Evolutionary conservation across 2,888 invertebrate species (phyloP).

Genomic region (Eupithecia subumbrata): DNA sequence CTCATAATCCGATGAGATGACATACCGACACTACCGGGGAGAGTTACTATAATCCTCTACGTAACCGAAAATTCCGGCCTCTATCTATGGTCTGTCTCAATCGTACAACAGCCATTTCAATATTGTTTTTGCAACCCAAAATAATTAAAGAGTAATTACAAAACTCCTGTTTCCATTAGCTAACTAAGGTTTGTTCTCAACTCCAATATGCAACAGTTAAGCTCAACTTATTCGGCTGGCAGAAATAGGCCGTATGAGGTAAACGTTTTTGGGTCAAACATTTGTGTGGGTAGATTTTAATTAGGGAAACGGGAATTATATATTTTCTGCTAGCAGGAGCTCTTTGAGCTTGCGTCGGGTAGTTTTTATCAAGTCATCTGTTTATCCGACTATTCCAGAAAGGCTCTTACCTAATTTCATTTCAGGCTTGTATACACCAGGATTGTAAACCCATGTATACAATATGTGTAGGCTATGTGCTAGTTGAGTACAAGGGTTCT

Average conservation of each 20-base stretch:
- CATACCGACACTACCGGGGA: too few relatives aligned
- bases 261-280: slow-evolving; percentile 36
- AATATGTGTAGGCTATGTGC: neutral
- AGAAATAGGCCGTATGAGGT: slow-evolving; percentile 23
- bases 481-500: neutral
- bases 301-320: slow-evolving; percentile 23
- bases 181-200: slow-evolving; percentile 8
- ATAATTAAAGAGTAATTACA: slow-evolving; percentile 14
- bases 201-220: slow-evolving; percentile 27
- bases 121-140: neutral
- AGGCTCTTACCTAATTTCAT: neutral
- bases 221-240: slow-evolving; percentile 20
- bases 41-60: too few relatives aligned
- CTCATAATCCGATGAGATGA: too few relatives aligned
- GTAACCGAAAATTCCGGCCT: too few relatives aligned
- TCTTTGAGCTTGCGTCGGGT: neutral
- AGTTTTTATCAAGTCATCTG: neutral
- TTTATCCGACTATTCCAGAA: neutral
- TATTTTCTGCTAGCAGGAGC: slow-evolving; percentile 9
- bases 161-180: slow-evolving; percentile 11
- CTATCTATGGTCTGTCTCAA: neutral
- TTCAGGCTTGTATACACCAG: too few relatives aligned
- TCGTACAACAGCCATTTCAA: neutral
- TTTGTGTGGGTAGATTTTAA: slow-evolving; percentile 30
- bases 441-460: too few relatives aligned